Conservation (phyloP, 2,888 invertebrate genomes). For the Netelia melanura region DNA sequence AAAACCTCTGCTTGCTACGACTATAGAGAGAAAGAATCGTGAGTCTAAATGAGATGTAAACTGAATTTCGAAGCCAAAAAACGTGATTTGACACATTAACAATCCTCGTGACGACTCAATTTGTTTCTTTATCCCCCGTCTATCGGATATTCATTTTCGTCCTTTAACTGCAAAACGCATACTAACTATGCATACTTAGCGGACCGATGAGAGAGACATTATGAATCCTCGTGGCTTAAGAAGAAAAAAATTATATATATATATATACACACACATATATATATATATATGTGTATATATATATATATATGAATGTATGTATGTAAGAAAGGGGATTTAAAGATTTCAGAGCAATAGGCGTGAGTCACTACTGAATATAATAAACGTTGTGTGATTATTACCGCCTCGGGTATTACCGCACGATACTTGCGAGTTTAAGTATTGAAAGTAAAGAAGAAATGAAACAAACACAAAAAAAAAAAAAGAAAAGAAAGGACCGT, state of each 20-base stretch:
- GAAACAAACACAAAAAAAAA: constrained; percentile 8
- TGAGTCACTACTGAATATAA: constrained; percentile 55
- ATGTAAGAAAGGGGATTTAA: constrained; percentile 18
- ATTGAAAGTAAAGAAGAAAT: constrained; percentile 56
- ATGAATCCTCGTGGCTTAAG: constrained; percentile 27
- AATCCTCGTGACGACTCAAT: constrained; percentile 44
- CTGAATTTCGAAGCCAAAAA: constrained; percentile 52
- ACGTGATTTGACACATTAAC: constrained; percentile 48
- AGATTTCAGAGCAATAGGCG: constrained; percentile 58
- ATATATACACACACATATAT: not conserved
- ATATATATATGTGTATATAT: not conserved
- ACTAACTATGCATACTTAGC: constrained; percentile 41
- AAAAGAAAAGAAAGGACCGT: constrained; percentile 22
- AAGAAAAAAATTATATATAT: not conserved
- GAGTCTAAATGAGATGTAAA: constrained; percentile 39
- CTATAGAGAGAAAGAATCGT: constrained; percentile 46
- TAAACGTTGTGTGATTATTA: constrained; percentile 39
- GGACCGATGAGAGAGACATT: constrained; percentile 32
- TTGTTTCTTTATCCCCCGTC: constrained; percentile 32
- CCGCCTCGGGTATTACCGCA: constrained; percentile 8
- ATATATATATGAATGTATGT: not conserved
- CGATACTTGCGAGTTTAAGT: constrained; percentile 44
- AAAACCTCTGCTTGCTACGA: constrained; percentile 49
- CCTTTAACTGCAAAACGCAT: constrained; percentile 57
- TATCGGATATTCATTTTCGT: not conserved